Percentiles rank a stretch among this genome's conserved stretches.
These are phyloP conservation scores for Drosophila albomicans DNA, from an alignment of 1,140 invertebrate species.

Conservation along the genomic window DNA sequence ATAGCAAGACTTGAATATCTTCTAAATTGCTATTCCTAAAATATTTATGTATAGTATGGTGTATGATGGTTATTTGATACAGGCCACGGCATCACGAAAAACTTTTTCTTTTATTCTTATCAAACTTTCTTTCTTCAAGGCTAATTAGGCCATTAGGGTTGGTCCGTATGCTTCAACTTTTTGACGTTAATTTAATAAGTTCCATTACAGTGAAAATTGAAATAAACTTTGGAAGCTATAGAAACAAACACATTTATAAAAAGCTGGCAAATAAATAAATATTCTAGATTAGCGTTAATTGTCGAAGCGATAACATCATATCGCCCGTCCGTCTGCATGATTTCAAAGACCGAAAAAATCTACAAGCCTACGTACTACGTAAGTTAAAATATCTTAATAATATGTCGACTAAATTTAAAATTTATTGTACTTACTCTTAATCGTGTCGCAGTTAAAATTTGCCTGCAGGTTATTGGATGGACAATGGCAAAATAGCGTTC, in stretches of 20 bases:
- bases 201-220: slow-evolving; percentile 67
- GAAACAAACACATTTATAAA: slow-evolving; percentile 42
- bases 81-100: slow-evolving; percentile 9
- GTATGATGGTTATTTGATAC: too few relatives aligned
- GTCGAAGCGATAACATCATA: too few relatives aligned
- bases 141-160: slow-evolving; percentile 60
- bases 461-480: slow-evolving; percentile 92
- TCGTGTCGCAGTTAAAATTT: slow-evolving; percentile 89
- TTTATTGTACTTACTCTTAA: slow-evolving; percentile 87
- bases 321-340: too few relatives aligned
- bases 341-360: too few relatives aligned
- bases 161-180: slow-evolving; percentile 12
- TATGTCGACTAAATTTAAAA: neutral
- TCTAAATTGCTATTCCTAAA: too few relatives aligned
- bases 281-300: too few relatives aligned
- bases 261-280: neutral
- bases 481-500: slow-evolving; percentile 93
- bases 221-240: slow-evolving; percentile 46
- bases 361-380: too few relatives aligned
- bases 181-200: slow-evolving; percentile 51
- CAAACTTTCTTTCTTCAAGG: slow-evolving; percentile 31
- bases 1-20: too few relatives aligned
- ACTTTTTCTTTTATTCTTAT: slow-evolving; percentile 31
- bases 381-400: too few relatives aligned
- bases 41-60: too few relatives aligned